A percentile compares a stretch with the other conserved stretches of the same genome.
Evolutionary conservation across 2,113 vertebrate genomes (phyloP).

Genomic region (Patagioenas fasciata): DNA sequence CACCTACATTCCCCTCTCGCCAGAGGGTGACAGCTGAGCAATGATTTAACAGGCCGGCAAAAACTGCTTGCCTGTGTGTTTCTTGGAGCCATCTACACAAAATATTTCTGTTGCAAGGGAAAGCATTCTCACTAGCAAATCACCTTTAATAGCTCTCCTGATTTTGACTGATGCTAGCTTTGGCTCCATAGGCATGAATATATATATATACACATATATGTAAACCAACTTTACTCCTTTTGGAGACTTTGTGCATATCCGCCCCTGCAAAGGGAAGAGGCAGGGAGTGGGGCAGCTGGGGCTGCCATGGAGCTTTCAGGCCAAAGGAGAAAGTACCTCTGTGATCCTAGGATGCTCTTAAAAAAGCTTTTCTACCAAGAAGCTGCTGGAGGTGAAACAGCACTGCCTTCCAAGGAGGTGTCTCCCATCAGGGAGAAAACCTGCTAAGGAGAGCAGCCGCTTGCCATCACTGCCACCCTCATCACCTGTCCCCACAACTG

Average conservation of each 20-base stretch:
- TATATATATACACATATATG: neutral
- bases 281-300: neutral
- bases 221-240: neutral
- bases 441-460: neutral
- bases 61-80: neutral
- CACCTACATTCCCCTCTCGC: neutral
- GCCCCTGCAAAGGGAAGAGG: neutral
- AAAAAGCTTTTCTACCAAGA: neutral
- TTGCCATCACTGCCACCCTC: neutral
- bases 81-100: neutral
- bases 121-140: neutral
- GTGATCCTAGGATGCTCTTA: neutral
- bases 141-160: neutral
- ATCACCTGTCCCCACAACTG: neutral
- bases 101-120: neutral
- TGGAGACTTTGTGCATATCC: neutral
- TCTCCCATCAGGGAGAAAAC: neutral
- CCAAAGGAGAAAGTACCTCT: neutral
- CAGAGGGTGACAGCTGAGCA: slow-evolving; percentile 26
- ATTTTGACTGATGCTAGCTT: neutral
- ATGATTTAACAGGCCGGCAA: neutral
- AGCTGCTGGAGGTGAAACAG: neutral
- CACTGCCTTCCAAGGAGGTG: neutral
- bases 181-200: neutral
- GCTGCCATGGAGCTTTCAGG: neutral